Percentiles rank a stretch among this genome's conserved stretches.
phyloP scores from a whole-genome alignment of 2,888 invertebrate genomes.

The Blera fallax region DNA sequence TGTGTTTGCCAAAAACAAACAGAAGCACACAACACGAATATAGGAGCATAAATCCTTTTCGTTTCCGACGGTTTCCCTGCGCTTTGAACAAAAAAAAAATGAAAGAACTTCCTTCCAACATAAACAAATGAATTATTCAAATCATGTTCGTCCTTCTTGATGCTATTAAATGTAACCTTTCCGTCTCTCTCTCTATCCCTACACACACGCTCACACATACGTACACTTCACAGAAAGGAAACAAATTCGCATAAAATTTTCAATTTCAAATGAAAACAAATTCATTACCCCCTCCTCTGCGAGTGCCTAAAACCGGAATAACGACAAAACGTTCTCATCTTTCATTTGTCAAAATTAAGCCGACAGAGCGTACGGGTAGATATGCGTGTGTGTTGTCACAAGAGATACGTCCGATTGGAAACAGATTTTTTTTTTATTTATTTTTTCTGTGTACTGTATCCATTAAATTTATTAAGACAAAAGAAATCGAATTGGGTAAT shows the following conservation, averaged over 20 bases:
- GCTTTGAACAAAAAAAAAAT: not conserved
- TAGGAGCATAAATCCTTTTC: conserved; percentile 42
- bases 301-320: not conserved
- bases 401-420: conserved; percentile 13
- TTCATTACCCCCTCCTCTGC: conserved; percentile 22
- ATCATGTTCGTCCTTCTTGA: conserved; percentile 51
- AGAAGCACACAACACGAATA: not conserved
- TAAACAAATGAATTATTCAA: conserved; percentile 61
- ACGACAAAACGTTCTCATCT: conserved; percentile 9
- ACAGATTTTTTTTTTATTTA: no score
- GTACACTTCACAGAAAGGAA: not conserved
- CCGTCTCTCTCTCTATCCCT: no score
- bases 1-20: conserved; percentile 47
- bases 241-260: conserved; percentile 45
- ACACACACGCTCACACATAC: not conserved
- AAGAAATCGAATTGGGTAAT: conserved; percentile 8
- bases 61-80: not conserved
- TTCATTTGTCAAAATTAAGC: conserved; percentile 47
- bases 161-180: conserved; percentile 41
- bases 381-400: not conserved
- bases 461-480: conserved; percentile 37
- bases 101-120: not conserved
- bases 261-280: conserved; percentile 57
- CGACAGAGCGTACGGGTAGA: not conserved
- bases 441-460: not conserved